Evolutionary conservation across 2,797 vertebrate species (phyloP).

Genomic region (Phoebastria nigripes): DNA sequence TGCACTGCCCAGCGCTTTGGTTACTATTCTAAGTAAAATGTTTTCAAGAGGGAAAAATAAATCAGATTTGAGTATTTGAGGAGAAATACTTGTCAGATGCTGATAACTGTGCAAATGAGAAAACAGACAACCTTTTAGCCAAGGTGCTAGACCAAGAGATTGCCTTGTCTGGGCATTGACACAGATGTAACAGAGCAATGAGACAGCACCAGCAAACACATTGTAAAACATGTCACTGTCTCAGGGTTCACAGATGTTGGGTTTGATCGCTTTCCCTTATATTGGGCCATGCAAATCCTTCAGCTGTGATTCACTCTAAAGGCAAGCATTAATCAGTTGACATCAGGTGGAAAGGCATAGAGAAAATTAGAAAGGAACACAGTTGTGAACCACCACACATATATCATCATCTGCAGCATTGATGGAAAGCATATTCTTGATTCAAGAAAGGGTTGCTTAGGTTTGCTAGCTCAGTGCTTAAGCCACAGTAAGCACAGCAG

Average conservation of each 20-base stretch:
- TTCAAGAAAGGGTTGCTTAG: not conserved
- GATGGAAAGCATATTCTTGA: not conserved
- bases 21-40: not conserved
- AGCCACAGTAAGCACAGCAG: not conserved
- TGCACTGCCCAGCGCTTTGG: accelerated
- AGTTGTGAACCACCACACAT: not conserved
- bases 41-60: not conserved
- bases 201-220: not conserved
- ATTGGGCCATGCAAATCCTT: not conserved
- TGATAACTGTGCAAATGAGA: not conserved
- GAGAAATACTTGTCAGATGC: not conserved
- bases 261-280: not conserved
- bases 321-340: not conserved
- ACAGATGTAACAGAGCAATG: not conserved
- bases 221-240: not conserved
- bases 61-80: not conserved
- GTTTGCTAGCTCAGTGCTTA: not conserved
- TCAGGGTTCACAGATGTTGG: not conserved
- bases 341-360: not conserved
- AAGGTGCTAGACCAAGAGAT: not conserved
- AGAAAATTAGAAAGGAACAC: not conserved
- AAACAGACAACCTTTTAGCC: not conserved
- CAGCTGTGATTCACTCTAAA: not conserved
- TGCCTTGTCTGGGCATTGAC: not conserved
- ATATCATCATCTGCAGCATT: not conserved